Conservation (phyloP, 2,797 vertebrate species). For the Mergus octosetaceus region DNA sequence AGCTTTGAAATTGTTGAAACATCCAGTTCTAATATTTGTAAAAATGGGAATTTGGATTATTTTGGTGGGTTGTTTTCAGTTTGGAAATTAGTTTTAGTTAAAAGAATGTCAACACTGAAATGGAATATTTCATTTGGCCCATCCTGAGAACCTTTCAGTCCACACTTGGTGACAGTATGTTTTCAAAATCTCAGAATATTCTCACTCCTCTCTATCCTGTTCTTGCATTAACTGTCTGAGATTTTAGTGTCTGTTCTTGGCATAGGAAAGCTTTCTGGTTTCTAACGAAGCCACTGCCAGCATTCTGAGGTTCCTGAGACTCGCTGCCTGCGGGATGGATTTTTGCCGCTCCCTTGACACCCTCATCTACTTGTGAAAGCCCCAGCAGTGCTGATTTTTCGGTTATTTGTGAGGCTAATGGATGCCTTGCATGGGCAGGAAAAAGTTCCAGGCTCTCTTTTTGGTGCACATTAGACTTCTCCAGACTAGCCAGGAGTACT, state of each 20-base stretch:
- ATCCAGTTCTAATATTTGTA: not conserved
- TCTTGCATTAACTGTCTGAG: constrained; percentile 61
- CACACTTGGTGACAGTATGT: constrained; percentile 45
- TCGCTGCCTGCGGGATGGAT: constrained; percentile 56
- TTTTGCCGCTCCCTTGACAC: constrained; percentile 65
- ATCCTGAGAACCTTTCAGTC: constrained; percentile 56
- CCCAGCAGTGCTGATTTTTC: constrained; percentile 57
- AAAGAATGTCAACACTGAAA: constrained; percentile 60
- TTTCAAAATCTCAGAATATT: constrained; percentile 64
- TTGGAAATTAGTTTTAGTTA: constrained; percentile 48
- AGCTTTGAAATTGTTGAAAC: not conserved
- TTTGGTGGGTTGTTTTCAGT: constrained; percentile 41
- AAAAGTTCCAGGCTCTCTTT: constrained; percentile 36
- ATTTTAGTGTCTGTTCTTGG: constrained; percentile 68
- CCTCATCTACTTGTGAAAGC: constrained; percentile 64
- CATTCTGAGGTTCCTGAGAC: constrained; percentile 60
- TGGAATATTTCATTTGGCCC: constrained; percentile 67
- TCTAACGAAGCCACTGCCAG: constrained; percentile 57
- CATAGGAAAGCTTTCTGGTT: constrained; percentile 53
- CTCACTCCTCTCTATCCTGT: constrained; percentile 50
- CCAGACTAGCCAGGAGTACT: not conserved
- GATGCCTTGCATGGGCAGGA: constrained; percentile 46
- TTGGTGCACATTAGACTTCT: not conserved
- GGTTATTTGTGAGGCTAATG: constrained; percentile 60
- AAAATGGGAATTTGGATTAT: constrained; percentile 7